Evolutionary conservation across 2,113 vertebrate genomes (phyloP), one percentile per base, ranked within the genome.

Genomic region (Rhombomys opimus): DNA sequence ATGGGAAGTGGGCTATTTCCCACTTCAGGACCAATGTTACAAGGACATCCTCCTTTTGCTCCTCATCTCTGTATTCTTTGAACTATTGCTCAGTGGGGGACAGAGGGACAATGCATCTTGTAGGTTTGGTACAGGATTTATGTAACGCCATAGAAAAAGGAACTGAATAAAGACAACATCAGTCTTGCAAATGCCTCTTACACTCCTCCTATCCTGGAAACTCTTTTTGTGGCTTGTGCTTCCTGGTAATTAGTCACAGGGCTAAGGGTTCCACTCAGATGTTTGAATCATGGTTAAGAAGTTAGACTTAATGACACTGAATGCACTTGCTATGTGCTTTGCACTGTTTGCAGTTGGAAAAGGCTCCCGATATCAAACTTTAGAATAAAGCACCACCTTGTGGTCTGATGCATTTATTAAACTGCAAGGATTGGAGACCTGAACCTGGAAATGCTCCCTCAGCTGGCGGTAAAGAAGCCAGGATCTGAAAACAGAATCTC

Each of bases 311-410:
- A 35, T 57, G 18, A 50, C n/a, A 17, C 1, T 5, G n/a, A 87
- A 78, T 65, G 35, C 5, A 11, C 73, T 68, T 89, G 1, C 13
- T 41, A 12, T 38, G 23, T 86, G 52, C 85, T 78, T 1, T 38
- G 27, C n/a, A 18, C 9, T 86, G 57, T 35, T 9, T 52, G 17
- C 27, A 65, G 73, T 59, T n/a, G 73, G 76, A 85, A 32, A 93
- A 89, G 38, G 6, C 50, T 96, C 25, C 84, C 0, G 65, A 90
- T 93, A 38, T 11, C 50, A 95, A 97, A 97, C 38, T 93, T 91
- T 92, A 95, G 98, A 96, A 97, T 76, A 84, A 98, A 98, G 98
- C 98, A 97, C 98, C 98, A 97, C 98, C 98, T 98, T 97, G 98
- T 98, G 98, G 98, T 96, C 7, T 68, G 13, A 63, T 35, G 20